Base-by-base conservation (phyloP, 2,888 invertebrate genomes). In the Drosophila phalerata region DNA sequence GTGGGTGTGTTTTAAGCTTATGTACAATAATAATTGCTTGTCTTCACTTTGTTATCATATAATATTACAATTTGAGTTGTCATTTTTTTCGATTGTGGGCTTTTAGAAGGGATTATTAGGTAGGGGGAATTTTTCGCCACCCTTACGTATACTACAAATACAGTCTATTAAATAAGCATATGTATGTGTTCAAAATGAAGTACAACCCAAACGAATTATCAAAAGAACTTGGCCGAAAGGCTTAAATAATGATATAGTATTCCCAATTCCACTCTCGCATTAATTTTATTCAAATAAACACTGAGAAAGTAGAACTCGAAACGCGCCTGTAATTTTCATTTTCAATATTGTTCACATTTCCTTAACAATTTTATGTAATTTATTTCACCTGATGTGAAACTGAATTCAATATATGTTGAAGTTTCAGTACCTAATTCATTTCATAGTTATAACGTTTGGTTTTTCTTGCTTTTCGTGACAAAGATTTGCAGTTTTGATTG, bases 61-160 rank as follows among this genome's bases (percentile, higher is more conserved):
- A 88, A 83, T 84, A 82, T 87, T 89, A 88, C 84, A 88, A 80
- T 81, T 88, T 90, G 90, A 90, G 88, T 90, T 90, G 90, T 90
- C 90, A 90, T 89, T 90, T 90, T 52, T 30, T 57, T 19, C 49
- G 28, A 57, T 60, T 15, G 43, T 19, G 43, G 11, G 28, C 11
- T 48, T 30, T 38, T 30, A 30, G 48, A 13, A 25, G 43, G 53
- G 15, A 8, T 48, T n/a, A 15, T 28, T 25, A 43, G 43, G 51
- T 56, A 13, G 75, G 70, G 63, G 73, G 52, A 61, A 77, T 81
- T 84, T 80, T 73, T 79, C 85, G 81, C 80, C 81, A 81, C 73
- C 76, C 73, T 79, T 51, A 52, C 65, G 47, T 69, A 64, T 49
- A 38, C 63, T 71, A 55, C 49, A 67, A 42, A 66, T 77, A 79